Percentiles rank a stretch among this genome's conserved stretches.
phyloP scores from a whole-genome alignment of 1,140 invertebrate genomes.

The Solenopsis invicta region DNA sequence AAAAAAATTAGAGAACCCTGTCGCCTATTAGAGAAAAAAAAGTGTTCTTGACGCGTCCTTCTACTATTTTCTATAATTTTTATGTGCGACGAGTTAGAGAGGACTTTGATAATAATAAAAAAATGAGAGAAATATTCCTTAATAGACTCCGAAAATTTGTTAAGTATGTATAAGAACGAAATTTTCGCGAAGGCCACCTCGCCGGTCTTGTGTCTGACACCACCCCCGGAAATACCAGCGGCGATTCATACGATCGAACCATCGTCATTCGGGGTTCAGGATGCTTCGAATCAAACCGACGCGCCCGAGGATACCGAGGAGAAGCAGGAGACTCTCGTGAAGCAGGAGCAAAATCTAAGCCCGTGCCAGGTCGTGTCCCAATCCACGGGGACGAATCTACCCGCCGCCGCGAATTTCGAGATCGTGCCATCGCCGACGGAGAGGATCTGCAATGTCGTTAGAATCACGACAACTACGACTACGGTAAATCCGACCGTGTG shows the following conservation, averaged over 20 bases:
- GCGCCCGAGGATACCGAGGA: slow-evolving; percentile 86
- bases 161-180: slow-evolving; percentile 55
- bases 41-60: neutral
- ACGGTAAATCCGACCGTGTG: slow-evolving; percentile 76
- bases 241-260: slow-evolving; percentile 81
- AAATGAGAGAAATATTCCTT: neutral
- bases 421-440: slow-evolving; percentile 80
- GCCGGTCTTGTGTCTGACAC: slow-evolving; percentile 88
- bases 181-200: slow-evolving; percentile 88
- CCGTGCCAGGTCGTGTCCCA: slow-evolving; percentile 75
- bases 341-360: slow-evolving; percentile 82
- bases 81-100: neutral
- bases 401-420: slow-evolving; percentile 77
- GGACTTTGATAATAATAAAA: neutral
- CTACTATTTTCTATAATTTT: neutral
- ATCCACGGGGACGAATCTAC: slow-evolving; percentile 52
- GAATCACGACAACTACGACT: slow-evolving; percentile 78
- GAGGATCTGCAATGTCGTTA: slow-evolving; percentile 80
- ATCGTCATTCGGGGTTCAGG: slow-evolving; percentile 88
- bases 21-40: neutral
- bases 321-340: slow-evolving; percentile 72
- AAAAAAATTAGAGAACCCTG: neutral
- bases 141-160: neutral
- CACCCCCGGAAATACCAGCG: slow-evolving; percentile 87
- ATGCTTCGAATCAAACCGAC: slow-evolving; percentile 94